Base-by-base conservation (phyloP, 2,113 vertebrate genomes). In the Saguinus imperator region DNA sequence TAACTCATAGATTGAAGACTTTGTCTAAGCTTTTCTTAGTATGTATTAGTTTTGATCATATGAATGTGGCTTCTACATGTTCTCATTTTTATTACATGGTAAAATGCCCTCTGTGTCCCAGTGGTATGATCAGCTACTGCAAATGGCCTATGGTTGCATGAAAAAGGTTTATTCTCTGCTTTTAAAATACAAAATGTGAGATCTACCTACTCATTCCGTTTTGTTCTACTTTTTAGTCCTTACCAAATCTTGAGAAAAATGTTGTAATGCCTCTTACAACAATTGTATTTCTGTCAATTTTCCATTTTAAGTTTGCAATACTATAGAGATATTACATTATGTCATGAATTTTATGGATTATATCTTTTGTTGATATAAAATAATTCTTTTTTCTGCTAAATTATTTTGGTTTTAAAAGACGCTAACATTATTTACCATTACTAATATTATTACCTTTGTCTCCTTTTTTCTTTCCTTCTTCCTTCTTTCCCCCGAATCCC, bases 401-500 rank as follows among this genome's bases (percentile, higher is more conserved):
- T 77, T 70, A 35, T 58, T 94, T 87, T 91, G 58, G 16, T 27
- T 96, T 83, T 91, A 66, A 61, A 87, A 82, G 57, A 43, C 75
- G 50, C 6, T 50, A 66, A 35, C 43, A 40, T 76, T 29, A 27
- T 13, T 43, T 64, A 64, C 5, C 12, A 14, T 64, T 14, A 64
- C 61, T 64, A 66, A 27, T 52, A 50, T 82, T 23, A 21, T 13
- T n/a, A 45, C 25, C 3, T 61, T 68, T 50, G 58, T 35, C 29
- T 73, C 77, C 29, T 89, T 37, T n/a, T 77, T 66, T 48, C 35
- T 29, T 87, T 52, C 20, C 8, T 52, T 91, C 66, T 58, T 73
- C 13, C 21, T 14, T 61, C 10, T 8, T 57, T 32, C 43, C 17
- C 29, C 16, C 16, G 40, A 21, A 23, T 20, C 6, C 73, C 12